These are phyloP conservation scores for Rissa tridactyla DNA, from an alignment of 2,113 vertebrate species.

Conservation along the genomic window DNA sequence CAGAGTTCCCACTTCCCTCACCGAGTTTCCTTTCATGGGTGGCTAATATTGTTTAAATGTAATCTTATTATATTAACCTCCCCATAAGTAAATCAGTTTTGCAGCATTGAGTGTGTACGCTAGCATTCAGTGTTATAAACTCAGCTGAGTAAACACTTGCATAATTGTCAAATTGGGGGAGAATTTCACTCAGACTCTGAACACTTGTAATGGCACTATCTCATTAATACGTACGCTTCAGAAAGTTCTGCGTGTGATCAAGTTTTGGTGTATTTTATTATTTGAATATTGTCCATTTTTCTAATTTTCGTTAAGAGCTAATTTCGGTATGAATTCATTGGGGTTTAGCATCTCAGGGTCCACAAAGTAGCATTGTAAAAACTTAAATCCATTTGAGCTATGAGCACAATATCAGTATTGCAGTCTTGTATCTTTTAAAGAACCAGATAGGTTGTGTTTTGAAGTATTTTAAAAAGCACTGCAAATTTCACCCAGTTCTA, in stretches of 20 bases:
- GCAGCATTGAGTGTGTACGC: not conserved
- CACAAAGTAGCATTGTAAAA: not conserved
- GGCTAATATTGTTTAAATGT: not conserved
- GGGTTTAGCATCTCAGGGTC: constrained; percentile 6
- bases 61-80: not conserved
- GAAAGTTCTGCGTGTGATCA: not conserved
- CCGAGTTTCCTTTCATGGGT: not conserved
- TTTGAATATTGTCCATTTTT: not conserved
- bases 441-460: not conserved
- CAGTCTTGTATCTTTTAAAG: not conserved
- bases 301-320: not conserved
- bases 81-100: not conserved
- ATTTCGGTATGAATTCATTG: not conserved
- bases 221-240: not conserved
- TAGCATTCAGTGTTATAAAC: not conserved
- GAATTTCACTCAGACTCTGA: not conserved
- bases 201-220: not conserved
- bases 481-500: not conserved
- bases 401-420: not conserved
- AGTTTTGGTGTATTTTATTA: not conserved
- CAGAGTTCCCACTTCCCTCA: not conserved
- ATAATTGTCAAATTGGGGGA: not conserved
- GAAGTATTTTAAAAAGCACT: not conserved
- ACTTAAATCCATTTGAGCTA: not conserved
- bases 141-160: not conserved